A percentile compares a stretch with the other conserved stretches of the same genome.
Evolutionary conservation across 2,888 invertebrate genomes (phyloP).

Genomic region (Rhagophthalmus giganteus): DNA sequence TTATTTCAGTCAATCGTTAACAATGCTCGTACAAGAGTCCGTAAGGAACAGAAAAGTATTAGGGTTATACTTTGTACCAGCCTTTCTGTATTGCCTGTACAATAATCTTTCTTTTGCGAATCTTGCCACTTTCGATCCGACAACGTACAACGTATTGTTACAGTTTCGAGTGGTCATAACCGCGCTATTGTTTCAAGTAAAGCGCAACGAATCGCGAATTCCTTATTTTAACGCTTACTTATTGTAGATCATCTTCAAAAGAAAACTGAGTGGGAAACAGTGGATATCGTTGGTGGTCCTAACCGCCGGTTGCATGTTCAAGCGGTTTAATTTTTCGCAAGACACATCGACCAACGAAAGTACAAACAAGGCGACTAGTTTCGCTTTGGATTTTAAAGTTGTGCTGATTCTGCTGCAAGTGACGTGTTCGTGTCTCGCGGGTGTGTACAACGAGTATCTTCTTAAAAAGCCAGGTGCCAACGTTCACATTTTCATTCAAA

Average conservation of each 20-base stretch:
- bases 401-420: conserved; percentile 75
- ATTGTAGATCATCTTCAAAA: conserved; percentile 83
- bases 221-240: no score
- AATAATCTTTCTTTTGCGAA: conserved; percentile 93
- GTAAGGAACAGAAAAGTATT: conserved; percentile 67
- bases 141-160: conserved; percentile 87
- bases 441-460: conserved; percentile 94
- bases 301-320: conserved; percentile 88
- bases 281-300: conserved; percentile 88
- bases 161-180: conserved; percentile 92
- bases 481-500: conserved; percentile 89
- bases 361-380: conserved; percentile 45
- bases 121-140: conserved; percentile 89
- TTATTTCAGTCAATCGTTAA: conserved; percentile 64
- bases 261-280: conserved; percentile 75
- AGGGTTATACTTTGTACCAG: conserved; percentile 85
- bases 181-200: conserved; percentile 88
- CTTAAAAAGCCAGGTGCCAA: conserved; percentile 83
- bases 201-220: no score
- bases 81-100: conserved; percentile 89
- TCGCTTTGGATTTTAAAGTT: conserved; percentile 63
- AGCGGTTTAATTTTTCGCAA: conserved; percentile 68
- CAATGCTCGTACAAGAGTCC: conserved; percentile 62
- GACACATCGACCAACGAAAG: conserved; percentile 24
- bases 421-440: conserved; percentile 90